These are phyloP conservation scores for Anser brachyrhynchus DNA, from an alignment of 2,113 vertebrate species.

Conservation along the genomic window DNA sequence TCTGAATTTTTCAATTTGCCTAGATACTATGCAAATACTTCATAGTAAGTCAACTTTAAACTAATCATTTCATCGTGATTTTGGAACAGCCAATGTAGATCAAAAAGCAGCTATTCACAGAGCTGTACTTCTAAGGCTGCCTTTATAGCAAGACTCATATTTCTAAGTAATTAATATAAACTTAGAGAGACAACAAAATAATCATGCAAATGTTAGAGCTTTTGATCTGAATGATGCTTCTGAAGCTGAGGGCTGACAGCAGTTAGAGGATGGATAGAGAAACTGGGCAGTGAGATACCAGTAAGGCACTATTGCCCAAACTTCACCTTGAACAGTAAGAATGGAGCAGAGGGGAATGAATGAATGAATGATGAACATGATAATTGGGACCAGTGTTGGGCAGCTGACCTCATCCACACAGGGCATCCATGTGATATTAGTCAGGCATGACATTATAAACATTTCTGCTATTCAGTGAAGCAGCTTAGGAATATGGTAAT, in stretches of 20 bases:
- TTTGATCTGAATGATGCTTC: background rate
- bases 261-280: background rate
- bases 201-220: background rate
- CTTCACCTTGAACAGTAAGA: background rate
- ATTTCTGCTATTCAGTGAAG: background rate
- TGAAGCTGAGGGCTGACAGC: background rate
- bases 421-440: background rate
- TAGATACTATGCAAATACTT: background rate
- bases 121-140: background rate
- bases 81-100: background rate
- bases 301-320: rapidly evolving
- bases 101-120: background rate
- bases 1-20: background rate
- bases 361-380: background rate
- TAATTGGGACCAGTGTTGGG: background rate
- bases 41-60: background rate
- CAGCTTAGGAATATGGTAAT: background rate
- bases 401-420: background rate
- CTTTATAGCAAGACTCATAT: background rate
- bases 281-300: background rate
- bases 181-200: background rate
- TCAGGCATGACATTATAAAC: background rate
- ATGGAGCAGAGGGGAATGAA: background rate
- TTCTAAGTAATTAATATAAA: background rate
- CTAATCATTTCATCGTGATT: background rate